phyloP scores from a whole-genome alignment of 2,888 invertebrate species.

The Plebejus anna region DNA sequence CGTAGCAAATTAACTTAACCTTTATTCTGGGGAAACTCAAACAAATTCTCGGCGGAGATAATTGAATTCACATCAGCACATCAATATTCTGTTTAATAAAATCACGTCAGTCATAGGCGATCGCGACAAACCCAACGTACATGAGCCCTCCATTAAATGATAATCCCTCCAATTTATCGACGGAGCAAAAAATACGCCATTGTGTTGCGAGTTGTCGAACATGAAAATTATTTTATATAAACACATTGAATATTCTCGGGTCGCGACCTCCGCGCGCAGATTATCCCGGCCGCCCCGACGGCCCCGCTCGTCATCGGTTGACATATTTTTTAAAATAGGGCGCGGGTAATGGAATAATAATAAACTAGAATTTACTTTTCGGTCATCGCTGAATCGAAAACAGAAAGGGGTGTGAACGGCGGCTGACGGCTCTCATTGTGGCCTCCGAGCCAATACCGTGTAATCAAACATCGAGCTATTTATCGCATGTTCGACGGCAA shows the following conservation, averaged over 20 bases:
- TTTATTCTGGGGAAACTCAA: constrained; percentile 2
- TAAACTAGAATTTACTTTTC: constrained; percentile 79
- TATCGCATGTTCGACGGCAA: constrained; percentile 80
- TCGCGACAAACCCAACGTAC: constrained; percentile 73
- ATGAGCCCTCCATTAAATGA: constrained; percentile 80
- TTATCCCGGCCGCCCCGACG: constrained; percentile 47
- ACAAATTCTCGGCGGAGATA: constrained; percentile 28
- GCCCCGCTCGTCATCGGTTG: constrained; percentile 73
- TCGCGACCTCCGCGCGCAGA: constrained; percentile 61
- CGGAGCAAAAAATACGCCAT: constrained; percentile 73
- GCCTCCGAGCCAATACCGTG: constrained; percentile 72
- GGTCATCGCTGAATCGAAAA: constrained; percentile 74
- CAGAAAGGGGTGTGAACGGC: constrained; percentile 77
- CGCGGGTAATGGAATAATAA: constrained; percentile 78
- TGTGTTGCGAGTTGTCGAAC: constrained; percentile 77
- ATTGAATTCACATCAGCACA: constrained; percentile 44
- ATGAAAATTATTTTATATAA: constrained; percentile 80
- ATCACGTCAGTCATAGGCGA: constrained; percentile 76
- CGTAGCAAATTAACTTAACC: constrained; percentile 12
- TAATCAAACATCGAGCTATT: constrained; percentile 75
- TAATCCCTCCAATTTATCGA: constrained; percentile 78
- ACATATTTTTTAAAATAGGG: constrained; percentile 79
- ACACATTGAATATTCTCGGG: constrained; percentile 75
- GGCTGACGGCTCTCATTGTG: constrained; percentile 73
- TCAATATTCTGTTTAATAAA: constrained; percentile 73